A percentile compares a stretch with the other conserved stretches of the same genome.
phyloP scores from a whole-genome alignment of 1,140 invertebrate species.

The Pygmarrhopalites habei region DNA sequence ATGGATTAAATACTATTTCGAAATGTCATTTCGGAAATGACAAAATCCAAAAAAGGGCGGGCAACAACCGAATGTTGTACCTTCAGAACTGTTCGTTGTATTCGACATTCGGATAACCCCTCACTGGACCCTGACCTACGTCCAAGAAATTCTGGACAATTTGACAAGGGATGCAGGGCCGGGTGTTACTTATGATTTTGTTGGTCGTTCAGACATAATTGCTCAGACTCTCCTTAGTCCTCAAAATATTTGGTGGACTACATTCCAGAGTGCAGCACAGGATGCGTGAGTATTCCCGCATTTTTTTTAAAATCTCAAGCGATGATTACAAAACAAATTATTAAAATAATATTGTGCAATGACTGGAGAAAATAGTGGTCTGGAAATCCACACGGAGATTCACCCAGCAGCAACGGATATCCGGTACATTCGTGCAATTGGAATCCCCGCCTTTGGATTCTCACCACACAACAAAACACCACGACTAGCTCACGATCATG shows the following conservation, averaged over 20 bases:
- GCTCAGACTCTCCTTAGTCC: slow-evolving; percentile 55
- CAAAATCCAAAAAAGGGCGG: no score
- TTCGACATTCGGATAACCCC: slow-evolving; percentile 77
- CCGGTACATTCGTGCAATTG: slow-evolving; percentile 25
- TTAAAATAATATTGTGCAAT: no score
- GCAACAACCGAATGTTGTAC: slow-evolving; percentile 42
- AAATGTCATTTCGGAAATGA: no score
- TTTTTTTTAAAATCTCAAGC: no score
- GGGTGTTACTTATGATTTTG: slow-evolving; percentile 64
- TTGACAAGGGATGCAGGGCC: slow-evolving; percentile 78
- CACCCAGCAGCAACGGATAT: no score
- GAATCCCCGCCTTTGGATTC: slow-evolving; percentile 66
- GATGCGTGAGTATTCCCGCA: no score
- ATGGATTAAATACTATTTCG: no score
- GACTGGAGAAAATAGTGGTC: no score
- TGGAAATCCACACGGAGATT: no score
- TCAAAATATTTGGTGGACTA: slow-evolving; percentile 70
- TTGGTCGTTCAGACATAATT: slow-evolving; percentile 51
- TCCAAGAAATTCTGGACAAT: slow-evolving; percentile 61
- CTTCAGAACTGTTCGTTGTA: slow-evolving; percentile 62
- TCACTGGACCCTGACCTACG: slow-evolving; percentile 57
- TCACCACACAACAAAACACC: slow-evolving; percentile 69
- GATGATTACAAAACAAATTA: no score
- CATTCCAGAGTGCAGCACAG: slow-evolving; percentile 59
- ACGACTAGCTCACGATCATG: slow-evolving; percentile 65